phyloP scores from a whole-genome alignment of 1,140 invertebrate genomes.

The Drosophila setifemur region DNA sequence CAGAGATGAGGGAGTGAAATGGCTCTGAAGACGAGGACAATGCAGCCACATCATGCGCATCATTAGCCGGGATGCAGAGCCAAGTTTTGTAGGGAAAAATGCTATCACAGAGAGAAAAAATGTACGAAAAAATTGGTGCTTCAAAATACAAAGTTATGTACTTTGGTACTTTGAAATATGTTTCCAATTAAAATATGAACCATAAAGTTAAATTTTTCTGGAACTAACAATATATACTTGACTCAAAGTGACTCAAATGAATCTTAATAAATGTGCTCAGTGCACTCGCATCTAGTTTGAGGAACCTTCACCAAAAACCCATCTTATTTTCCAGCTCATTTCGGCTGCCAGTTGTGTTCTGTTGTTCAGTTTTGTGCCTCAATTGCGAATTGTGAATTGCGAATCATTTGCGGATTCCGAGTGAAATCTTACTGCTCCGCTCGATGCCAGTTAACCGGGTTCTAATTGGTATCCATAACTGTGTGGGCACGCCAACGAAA shows the following conservation, averaged over 20 bases:
- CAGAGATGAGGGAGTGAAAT: not conserved
- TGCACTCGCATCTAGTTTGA: conserved; percentile 14
- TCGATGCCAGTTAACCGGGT: conserved; percentile 36
- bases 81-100: not conserved
- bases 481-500: conserved; percentile 23
- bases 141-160: not conserved
- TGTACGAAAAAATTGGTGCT: not conserved
- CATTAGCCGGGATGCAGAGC: conserved; percentile 36
- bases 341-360: conserved; percentile 28
- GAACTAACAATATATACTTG: no score
- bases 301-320: not conserved
- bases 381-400: not conserved
- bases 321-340: conserved; percentile 42
- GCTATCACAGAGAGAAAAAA: not conserved
- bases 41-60: conserved; percentile 42
- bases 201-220: no score
- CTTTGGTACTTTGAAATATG: no score
- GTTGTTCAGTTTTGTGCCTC: conserved; percentile 7
- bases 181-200: no score
- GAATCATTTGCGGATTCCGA: no score
- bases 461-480: conserved; percentile 50
- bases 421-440: no score
- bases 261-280: no score
- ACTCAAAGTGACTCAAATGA: no score
- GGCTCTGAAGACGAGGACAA: conserved; percentile 26